A percentile compares a stretch with the other conserved stretches of the same genome.
Conservation (phyloP, 2,888 invertebrate species). For the Neoscelio sp. region DNA sequence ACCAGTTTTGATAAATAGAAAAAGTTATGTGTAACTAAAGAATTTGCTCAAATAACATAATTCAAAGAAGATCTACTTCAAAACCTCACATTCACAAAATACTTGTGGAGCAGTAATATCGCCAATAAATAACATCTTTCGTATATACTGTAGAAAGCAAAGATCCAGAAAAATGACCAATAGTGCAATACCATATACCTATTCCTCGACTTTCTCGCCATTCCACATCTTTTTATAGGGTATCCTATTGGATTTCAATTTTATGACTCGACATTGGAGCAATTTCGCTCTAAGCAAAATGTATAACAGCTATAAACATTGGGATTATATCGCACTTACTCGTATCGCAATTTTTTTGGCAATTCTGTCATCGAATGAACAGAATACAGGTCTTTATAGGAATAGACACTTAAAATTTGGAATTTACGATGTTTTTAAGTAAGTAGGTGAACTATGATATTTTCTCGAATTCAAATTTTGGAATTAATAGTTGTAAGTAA, state of each 20-base stretch:
- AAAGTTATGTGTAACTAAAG: too few species aligned
- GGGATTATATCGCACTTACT: constrained; percentile 68
- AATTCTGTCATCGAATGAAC: constrained; percentile 37
- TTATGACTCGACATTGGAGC: constrained; percentile 73
- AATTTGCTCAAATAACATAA: constrained; percentile 33
- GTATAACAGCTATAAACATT: constrained; percentile 75
- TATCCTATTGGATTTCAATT: constrained; percentile 76
- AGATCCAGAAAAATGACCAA: constrained; percentile 63
- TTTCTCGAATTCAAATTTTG: too few species aligned
- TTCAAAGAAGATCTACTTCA: constrained; percentile 34
- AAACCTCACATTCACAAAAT: constrained; percentile 29
- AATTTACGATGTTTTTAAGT: neutral
- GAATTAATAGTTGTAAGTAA: too few species aligned
- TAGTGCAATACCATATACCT: constrained; percentile 51
- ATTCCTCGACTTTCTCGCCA: constrained; percentile 68
- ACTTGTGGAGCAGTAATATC: constrained; percentile 37
- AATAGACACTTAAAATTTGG: constrained; percentile 11
- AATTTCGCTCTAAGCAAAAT: constrained; percentile 75
- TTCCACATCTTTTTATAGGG: constrained; percentile 56
- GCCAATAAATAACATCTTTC: constrained; percentile 48
- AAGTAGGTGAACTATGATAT: too few species aligned
- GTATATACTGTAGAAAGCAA: constrained; percentile 51
- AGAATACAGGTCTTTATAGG: constrained; percentile 1
- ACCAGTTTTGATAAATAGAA: too few species aligned
- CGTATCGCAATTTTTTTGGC: constrained; percentile 45